Percentiles rank a stretch among this genome's conserved stretches.
Evolutionary conservation across 2,797 vertebrate species (phyloP).

Genomic region (Rhabdomys pumilio): DNA sequence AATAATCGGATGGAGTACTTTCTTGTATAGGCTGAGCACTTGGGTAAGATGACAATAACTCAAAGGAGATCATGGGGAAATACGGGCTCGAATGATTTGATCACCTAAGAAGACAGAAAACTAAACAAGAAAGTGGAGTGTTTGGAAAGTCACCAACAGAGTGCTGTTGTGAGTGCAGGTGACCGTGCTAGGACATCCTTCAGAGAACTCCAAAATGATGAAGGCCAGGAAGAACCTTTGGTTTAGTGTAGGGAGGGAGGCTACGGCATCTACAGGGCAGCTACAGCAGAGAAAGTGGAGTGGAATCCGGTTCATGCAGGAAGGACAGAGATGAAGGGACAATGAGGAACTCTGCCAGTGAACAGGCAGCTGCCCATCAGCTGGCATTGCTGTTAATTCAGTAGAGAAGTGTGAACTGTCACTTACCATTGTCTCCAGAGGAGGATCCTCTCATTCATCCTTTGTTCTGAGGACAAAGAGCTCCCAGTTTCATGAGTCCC

Average conservation of each 20-base stretch:
- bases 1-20: not conserved
- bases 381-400: not conserved
- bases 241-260: not conserved
- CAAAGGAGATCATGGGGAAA: not conserved
- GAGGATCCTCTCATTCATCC: not conserved
- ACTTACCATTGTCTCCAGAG: not conserved
- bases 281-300: not conserved
- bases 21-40: not conserved
- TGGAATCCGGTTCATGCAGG: not conserved
- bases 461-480: conserved; percentile 20
- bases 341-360: not conserved
- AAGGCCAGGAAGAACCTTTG: not conserved
- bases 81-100: not conserved
- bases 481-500: not conserved
- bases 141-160: not conserved
- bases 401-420: not conserved
- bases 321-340: not conserved
- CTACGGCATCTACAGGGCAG: not conserved
- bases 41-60: not conserved
- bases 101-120: not conserved
- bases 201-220: not conserved
- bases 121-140: no score
- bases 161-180: not conserved
- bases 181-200: not conserved
- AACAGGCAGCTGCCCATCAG: not conserved